Evolutionary conservation across 1,140 invertebrate genomes (phyloP).

Genomic region (Apis florea): DNA sequence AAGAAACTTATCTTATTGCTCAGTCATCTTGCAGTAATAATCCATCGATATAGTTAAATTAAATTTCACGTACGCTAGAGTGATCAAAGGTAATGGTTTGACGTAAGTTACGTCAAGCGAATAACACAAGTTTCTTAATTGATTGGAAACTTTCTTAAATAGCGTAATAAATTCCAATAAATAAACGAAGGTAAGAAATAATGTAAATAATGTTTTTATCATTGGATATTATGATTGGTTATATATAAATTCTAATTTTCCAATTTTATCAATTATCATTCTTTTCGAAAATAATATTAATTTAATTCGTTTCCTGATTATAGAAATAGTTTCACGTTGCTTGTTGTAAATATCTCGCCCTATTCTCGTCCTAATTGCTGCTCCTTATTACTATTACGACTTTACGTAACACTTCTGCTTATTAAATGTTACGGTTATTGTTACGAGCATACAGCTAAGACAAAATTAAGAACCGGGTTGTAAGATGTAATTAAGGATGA

Average conservation of each 20-base stretch:
- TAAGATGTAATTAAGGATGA: background rate
- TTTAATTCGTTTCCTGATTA: background rate
- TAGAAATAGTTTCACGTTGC: background rate
- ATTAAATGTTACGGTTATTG: slow-evolving; percentile 38
- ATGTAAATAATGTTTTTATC: background rate
- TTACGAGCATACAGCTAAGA: slow-evolving; percentile 20
- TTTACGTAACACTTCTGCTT: slow-evolving; percentile 14
- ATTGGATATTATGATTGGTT: background rate
- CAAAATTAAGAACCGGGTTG: slow-evolving; percentile 16
- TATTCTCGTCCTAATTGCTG: background rate
- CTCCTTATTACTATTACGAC: slow-evolving; percentile 18
- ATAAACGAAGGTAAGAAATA: background rate
- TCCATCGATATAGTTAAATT: slow-evolving; percentile 5
- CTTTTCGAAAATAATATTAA: too few relatives aligned
- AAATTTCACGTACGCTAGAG: slow-evolving; percentile 16
- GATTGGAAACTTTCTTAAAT: background rate
- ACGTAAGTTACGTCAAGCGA: background rate
- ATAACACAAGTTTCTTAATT: slow-evolving; percentile 9
- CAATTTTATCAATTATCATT: background rate
- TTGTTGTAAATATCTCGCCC: background rate
- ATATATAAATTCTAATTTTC: background rate
- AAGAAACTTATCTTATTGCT: background rate
- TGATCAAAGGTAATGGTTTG: background rate
- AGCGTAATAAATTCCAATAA: too few relatives aligned
- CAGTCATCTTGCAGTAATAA: background rate